phyloP scores from a whole-genome alignment of 2,888 invertebrate species.

The Lasioglossum lativentre region DNA sequence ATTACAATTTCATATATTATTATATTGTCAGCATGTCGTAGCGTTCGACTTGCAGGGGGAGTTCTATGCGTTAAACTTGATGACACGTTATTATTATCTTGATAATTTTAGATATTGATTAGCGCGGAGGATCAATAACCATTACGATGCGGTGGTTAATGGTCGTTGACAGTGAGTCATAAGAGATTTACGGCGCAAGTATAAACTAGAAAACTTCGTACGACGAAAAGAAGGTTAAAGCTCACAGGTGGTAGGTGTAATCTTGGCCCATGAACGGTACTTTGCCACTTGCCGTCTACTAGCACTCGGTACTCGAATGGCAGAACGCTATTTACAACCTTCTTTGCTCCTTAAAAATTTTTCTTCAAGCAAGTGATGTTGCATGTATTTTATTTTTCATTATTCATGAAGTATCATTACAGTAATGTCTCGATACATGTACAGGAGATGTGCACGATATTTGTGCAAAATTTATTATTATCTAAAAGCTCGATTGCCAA shows the following conservation, averaged over 20 bases:
- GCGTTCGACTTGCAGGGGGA: slow-evolving; percentile 45
- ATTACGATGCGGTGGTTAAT: slow-evolving; percentile 60
- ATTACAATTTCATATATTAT: slow-evolving; percentile 40
- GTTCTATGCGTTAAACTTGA: slow-evolving; percentile 63
- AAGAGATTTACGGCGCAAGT: slow-evolving; percentile 45
- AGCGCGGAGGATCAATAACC: slow-evolving; percentile 67
- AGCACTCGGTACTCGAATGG: slow-evolving; percentile 9
- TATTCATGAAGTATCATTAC: not conserved
- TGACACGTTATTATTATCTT: slow-evolving; percentile 67
- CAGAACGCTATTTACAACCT: not conserved
- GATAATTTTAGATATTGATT: slow-evolving; percentile 71
- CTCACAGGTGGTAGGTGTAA: slow-evolving; percentile 36
- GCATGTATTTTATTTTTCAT: not conserved
- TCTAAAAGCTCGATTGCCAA: not conserved
- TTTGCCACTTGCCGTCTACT: slow-evolving; percentile 40
- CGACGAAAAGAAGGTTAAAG: slow-evolving; percentile 21
- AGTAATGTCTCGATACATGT: not conserved
- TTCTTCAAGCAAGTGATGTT: not conserved
- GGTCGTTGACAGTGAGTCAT: slow-evolving; percentile 66
- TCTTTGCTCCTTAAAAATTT: slow-evolving; percentile 4
- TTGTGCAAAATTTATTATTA: not conserved
- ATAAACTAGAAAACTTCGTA: slow-evolving; percentile 32
- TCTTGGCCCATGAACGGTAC: slow-evolving; percentile 37
- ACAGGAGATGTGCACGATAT: not conserved
- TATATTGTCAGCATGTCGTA: slow-evolving; percentile 40